Evolutionary conservation across 2,888 invertebrate genomes (phyloP).

Genomic region (Lymantria monacha): DNA sequence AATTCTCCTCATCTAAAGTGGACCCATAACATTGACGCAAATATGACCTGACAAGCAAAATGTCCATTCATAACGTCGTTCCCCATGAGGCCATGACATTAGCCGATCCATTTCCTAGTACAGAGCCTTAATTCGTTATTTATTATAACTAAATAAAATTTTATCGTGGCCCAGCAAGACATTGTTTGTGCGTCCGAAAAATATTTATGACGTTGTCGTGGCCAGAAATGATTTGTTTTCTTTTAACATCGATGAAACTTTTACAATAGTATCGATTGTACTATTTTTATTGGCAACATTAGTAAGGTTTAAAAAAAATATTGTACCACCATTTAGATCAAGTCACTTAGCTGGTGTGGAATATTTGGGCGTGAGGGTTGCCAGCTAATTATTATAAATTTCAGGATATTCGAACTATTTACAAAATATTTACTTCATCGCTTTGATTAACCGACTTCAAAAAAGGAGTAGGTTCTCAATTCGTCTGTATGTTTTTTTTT

Average conservation of each 20-base stretch:
- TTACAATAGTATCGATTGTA: slow-evolving; percentile 12
- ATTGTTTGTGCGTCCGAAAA: neutral
- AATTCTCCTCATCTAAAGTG: too few species aligned
- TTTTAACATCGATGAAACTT: slow-evolving; percentile 18
- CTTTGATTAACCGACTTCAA: too few species aligned
- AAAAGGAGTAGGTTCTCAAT: too few species aligned
- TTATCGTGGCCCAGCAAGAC: neutral
- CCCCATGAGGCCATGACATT: too few species aligned
- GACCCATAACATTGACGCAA: too few species aligned
- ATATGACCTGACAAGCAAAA: too few species aligned
- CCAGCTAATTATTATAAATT: slow-evolving; percentile 4
- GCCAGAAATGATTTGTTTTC: neutral
- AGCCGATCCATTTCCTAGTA: too few species aligned
- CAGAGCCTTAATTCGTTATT: too few species aligned
- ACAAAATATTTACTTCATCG: too few species aligned
- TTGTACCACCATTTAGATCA: slow-evolving; percentile 14
- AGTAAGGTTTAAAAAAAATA: slow-evolving; percentile 20
- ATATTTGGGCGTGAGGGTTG: slow-evolving; percentile 9
- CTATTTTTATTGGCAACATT: slow-evolving; percentile 15
- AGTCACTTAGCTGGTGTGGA: slow-evolving; percentile 18
- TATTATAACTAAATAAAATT: too few species aligned
- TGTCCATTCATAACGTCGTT: too few species aligned
- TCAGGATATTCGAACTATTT: neutral
- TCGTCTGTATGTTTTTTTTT: too few species aligned
- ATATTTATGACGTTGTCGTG: neutral